Evolutionary conservation across 2,888 invertebrate genomes (phyloP).

Genomic region (Plebejus anna): DNA sequence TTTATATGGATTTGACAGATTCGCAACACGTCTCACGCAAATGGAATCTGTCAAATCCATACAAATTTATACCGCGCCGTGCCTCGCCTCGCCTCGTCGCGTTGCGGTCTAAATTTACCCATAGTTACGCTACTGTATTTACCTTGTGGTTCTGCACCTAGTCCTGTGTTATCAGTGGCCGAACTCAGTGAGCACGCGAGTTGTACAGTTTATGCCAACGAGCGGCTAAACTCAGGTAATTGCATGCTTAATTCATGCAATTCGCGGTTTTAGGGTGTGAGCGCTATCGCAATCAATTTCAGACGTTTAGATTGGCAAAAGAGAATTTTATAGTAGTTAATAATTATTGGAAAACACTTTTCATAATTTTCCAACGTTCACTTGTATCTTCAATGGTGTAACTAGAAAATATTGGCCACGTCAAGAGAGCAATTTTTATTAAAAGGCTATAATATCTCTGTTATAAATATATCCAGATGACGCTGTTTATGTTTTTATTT

Average conservation of each 20-base stretch:
- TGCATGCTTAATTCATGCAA: constrained; percentile 49
- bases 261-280: constrained; percentile 42
- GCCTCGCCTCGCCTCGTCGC: too few species aligned
- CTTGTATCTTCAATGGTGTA: neutral
- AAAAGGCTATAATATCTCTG: too few species aligned
- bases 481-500: too few species aligned
- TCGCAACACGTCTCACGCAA: too few species aligned
- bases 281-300: constrained; percentile 39
- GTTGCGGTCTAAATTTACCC: neutral
- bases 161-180: constrained; percentile 46
- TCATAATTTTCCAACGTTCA: neutral
- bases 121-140: neutral
- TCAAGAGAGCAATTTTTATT: too few species aligned
- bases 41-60: too few species aligned
- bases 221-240: constrained; percentile 47
- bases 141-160: neutral
- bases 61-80: too few species aligned
- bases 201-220: constrained; percentile 44
- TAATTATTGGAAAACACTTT: neutral
- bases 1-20: too few species aligned
- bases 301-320: constrained; percentile 32
- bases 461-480: too few species aligned
- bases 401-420: too few species aligned
- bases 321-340: neutral
- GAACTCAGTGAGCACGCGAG: constrained; percentile 50